phyloP scores from a whole-genome alignment of 2,113 vertebrate species.

The Heterotilapia buettikoferi region DNA sequence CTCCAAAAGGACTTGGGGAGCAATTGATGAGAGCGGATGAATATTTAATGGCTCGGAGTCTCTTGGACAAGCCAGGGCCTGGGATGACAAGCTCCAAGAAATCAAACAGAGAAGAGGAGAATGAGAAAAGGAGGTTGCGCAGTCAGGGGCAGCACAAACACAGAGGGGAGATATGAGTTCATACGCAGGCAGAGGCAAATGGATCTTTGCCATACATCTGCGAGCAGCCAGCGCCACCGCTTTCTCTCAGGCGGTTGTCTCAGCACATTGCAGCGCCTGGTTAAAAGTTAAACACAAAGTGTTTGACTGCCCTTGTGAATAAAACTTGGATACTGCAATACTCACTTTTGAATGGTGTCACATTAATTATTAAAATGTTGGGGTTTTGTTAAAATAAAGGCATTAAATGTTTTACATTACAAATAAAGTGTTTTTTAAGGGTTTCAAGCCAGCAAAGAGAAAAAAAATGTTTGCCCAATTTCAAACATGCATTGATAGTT shows the following conservation, averaged over 20 bases:
- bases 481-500: slow-evolving; percentile 1
- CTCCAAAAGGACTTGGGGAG: slow-evolving; percentile 55
- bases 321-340: background rate
- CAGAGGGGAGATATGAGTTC: background rate
- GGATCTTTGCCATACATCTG: background rate
- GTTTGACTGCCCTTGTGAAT: slow-evolving; percentile 19
- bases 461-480: background rate
- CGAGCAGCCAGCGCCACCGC: background rate
- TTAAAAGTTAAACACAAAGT: slow-evolving; percentile 17
- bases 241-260: background rate
- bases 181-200: background rate
- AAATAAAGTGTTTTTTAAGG: background rate
- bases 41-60: slow-evolving; percentile 67
- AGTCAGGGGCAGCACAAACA: slow-evolving; percentile 37
- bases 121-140: slow-evolving; percentile 31
- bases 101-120: slow-evolving; percentile 47
- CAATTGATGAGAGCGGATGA: slow-evolving; percentile 71
- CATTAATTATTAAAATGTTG: slow-evolving; percentile 15
- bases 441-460: background rate
- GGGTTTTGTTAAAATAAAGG: accelerated
- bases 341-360: background rate
- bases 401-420: background rate
- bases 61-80: slow-evolving; percentile 58
- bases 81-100: slow-evolving; percentile 52
- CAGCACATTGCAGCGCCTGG: background rate